phyloP scores from a whole-genome alignment of 2,888 invertebrate genomes.

The Sceliomorpha sp. region DNA sequence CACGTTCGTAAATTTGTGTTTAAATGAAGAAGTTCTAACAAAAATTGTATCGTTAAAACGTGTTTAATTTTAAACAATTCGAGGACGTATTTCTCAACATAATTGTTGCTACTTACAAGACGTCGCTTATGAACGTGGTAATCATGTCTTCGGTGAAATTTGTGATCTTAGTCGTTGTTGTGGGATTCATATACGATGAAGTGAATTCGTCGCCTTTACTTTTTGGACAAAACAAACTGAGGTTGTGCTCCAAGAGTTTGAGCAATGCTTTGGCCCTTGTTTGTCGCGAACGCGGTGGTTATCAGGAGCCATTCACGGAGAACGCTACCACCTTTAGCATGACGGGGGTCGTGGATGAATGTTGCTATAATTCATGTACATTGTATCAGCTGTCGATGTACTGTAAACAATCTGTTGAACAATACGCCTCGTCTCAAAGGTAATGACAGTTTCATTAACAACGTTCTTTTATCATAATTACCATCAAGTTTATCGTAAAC shows the following conservation, averaged over 20 bases:
- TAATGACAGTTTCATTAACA: too few relatives aligned
- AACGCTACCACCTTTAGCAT: constrained; percentile 43
- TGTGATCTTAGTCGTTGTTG: constrained; percentile 38
- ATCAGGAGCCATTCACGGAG: constrained; percentile 72
- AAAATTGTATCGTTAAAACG: too few relatives aligned
- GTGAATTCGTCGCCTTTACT: constrained; percentile 19
- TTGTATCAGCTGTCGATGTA: constrained; percentile 70
- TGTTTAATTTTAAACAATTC: too few relatives aligned
- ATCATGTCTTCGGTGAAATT: too few relatives aligned
- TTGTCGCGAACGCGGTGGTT: constrained; percentile 71
- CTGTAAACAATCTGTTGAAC: constrained; percentile 67
- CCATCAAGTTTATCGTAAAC: too few relatives aligned
- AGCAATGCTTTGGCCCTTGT: constrained; percentile 72
- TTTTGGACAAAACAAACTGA: constrained; percentile 41
- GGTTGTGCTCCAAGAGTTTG: constrained; percentile 71
- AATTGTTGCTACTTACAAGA: constrained; percentile 11
- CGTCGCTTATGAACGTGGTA: too few relatives aligned
- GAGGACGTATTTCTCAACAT: constrained; percentile 10
- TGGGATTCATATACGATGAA: constrained; percentile 12
- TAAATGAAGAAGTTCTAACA: too few relatives aligned
- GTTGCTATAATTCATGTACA: constrained; percentile 71
- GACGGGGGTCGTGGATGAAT: constrained; percentile 75
- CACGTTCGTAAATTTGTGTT: too few relatives aligned
- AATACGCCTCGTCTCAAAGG: too few relatives aligned
- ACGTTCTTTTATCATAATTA: too few relatives aligned